Percentiles rank a stretch among this genome's conserved stretches.
These are phyloP conservation scores for Amphipyra berbera DNA, from an alignment of 2,888 invertebrate species.

Conservation along the genomic window DNA sequence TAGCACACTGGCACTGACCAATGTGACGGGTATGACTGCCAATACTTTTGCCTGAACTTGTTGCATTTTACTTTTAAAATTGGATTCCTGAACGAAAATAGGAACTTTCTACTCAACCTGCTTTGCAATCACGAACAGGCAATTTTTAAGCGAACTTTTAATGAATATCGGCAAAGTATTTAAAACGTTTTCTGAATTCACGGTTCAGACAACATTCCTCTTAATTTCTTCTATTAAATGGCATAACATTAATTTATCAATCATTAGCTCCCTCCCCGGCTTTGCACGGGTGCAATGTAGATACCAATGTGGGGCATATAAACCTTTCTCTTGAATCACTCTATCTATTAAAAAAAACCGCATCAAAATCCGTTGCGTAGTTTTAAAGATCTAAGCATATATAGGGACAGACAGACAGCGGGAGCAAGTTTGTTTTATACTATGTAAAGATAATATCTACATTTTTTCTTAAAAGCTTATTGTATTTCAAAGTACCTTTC, in stretches of 20 bases:
- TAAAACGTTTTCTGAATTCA: background rate
- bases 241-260: background rate
- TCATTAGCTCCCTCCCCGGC: no score
- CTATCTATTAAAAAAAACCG: no score
- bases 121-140: background rate
- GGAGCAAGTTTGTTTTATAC: no score
- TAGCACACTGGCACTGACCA: conserved; percentile 21
- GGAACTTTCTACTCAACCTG: background rate
- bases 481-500: background rate
- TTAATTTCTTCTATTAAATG: background rate
- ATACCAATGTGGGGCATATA: no score
- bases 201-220: background rate
- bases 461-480: background rate
- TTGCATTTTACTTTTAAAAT: conserved; percentile 16
- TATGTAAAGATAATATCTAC: no score
- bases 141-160: background rate
- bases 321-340: no score
- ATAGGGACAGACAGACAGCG: no score
- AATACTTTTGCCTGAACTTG: conserved; percentile 12
- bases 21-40: conserved; percentile 5
- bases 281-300: no score
- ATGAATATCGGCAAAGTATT: background rate
- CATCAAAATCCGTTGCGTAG: no score
- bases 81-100: background rate
- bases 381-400: no score